These are phyloP conservation scores for Channa maculata DNA, from an alignment of 2,113 vertebrate species.

Conservation along the genomic window DNA sequence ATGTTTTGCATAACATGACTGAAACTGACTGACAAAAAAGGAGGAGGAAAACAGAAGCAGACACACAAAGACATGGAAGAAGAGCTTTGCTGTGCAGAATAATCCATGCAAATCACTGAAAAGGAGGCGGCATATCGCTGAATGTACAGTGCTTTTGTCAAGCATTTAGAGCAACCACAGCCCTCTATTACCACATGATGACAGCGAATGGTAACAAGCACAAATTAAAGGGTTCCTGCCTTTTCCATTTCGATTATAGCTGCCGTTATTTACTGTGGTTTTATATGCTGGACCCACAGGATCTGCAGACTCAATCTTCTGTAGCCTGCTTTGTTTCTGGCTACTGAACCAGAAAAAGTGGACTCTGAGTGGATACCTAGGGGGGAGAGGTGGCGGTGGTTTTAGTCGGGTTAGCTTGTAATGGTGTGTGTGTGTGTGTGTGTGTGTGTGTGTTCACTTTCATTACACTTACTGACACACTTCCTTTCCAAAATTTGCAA, in stretches of 20 bases:
- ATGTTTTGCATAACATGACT: slow-evolving; percentile 64
- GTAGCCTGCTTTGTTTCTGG: slow-evolving; percentile 60
- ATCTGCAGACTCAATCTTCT: slow-evolving; percentile 54
- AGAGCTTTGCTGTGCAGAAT: slow-evolving; percentile 7
- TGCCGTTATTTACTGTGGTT: slow-evolving; percentile 51
- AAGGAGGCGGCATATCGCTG: not conserved
- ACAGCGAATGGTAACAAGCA: slow-evolving; percentile 48
- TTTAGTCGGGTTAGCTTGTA: no score
- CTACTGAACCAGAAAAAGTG: slow-evolving; percentile 66
- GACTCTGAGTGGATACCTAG: slow-evolving; percentile 61
- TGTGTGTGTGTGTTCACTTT: slow-evolving; percentile 40
- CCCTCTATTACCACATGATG: slow-evolving; percentile 38
- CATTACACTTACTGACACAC: slow-evolving; percentile 37
- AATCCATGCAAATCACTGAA: slow-evolving; percentile 17
- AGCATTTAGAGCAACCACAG: slow-evolving; percentile 25
- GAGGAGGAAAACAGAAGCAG: not conserved
- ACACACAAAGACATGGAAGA: slow-evolving; percentile 16
- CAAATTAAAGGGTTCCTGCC: slow-evolving; percentile 47
- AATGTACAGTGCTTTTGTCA: not conserved
- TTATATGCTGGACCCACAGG: slow-evolving; percentile 43
- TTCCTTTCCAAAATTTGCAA: slow-evolving; percentile 38
- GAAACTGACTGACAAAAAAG: slow-evolving; percentile 36
- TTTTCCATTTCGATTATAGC: slow-evolving; percentile 35
- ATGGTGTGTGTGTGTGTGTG: slow-evolving; percentile 5
- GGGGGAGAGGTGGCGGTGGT: not conserved